A percentile compares a stretch with the other conserved stretches of the same genome.
Conservation (phyloP, 2,113 vertebrate species). For the Syngnathus scovelli region DNA sequence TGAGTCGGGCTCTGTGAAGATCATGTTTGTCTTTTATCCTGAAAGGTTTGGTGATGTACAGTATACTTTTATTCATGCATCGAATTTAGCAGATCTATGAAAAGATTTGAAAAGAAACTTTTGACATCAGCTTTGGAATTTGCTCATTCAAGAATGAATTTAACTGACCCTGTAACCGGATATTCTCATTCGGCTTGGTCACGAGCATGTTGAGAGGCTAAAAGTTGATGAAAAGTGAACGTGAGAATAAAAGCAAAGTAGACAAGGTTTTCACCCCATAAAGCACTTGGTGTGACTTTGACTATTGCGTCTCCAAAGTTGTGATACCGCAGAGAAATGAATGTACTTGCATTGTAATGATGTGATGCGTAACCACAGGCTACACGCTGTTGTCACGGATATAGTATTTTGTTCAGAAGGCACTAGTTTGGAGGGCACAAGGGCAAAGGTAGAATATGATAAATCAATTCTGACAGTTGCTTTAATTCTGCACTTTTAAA, state of each 20-base stretch:
- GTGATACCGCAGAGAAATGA: not conserved
- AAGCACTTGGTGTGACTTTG: conserved; percentile 1
- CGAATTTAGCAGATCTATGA: not conserved
- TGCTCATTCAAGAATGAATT: not conserved
- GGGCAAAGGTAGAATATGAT: conserved; percentile 13
- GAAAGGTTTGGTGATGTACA: not conserved
- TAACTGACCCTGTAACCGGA: not conserved
- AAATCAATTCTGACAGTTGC: not conserved
- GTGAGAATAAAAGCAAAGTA: not conserved
- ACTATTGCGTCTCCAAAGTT: not conserved
- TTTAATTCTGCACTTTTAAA: conserved; percentile 20
- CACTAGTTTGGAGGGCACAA: conserved; percentile 35
- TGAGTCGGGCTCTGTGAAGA: not conserved
- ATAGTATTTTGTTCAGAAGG: conserved; percentile 40
- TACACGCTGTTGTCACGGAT: not conserved
- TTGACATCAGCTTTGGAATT: not conserved
- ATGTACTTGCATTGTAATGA: not conserved
- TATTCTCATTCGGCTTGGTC: not conserved
- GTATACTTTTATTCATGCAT: not conserved
- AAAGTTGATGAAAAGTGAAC: not conserved
- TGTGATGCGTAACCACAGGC: conserved; percentile 13
- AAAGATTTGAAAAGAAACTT: not conserved
- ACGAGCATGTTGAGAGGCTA: not conserved
- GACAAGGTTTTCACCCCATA: not conserved
- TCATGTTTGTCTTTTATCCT: not conserved